Base-by-base conservation (phyloP, 2,797 vertebrate genomes). In the Parauchenoglanis ngamensis region DNA sequence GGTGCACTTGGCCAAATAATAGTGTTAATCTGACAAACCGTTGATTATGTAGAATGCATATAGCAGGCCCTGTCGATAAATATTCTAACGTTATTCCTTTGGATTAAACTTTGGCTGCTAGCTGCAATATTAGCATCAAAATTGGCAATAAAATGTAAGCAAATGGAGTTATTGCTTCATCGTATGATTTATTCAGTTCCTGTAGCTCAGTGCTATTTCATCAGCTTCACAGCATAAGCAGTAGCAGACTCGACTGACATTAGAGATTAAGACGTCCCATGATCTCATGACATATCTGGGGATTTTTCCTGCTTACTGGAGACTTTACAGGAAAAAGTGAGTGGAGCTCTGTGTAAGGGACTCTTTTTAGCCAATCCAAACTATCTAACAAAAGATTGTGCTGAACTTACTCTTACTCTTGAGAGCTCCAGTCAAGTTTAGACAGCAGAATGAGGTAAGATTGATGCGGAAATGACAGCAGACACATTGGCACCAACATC, bases 401-500 rank as follows among this genome's bases (percentile, higher is more conserved):
- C 52, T 44, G 12, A 35, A 81, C 79, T 82, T 82, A 40, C 56
- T 75, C 25, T 49, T 84, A 65, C 67, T 88, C 68, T 68, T 76
- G 23, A 85, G 31, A 61, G 59, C 44, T n/a, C n/a, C 54, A 80
- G 56, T 52, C 23, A 49, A 61, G 63, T 56, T 17, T 73, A 35
- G 84, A 85, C 65, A 82, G 61, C 77, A 82, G 57, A 83, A 67
- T 46, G 79, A 83, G 83, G 77, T 83, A 68, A 85, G 40, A 61
- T 65, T 87, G 72, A 52, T 80, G 57, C 31, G 65, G 86, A 57
- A 90, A 84, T 88, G 65, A 84, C 67, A 84, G 68, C 85, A 88
- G 85, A 90, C 87, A 76, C 35, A 70, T 21, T 86, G 83, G 76
- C 86, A 87, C 87, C 86, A 31, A n/a, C 31, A 13, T 81, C 75